Percentiles rank a stretch among this genome's conserved stretches.
These are phyloP conservation scores for Coenonympha arcania DNA, from an alignment of 2,888 invertebrate species.

Conservation along the genomic window DNA sequence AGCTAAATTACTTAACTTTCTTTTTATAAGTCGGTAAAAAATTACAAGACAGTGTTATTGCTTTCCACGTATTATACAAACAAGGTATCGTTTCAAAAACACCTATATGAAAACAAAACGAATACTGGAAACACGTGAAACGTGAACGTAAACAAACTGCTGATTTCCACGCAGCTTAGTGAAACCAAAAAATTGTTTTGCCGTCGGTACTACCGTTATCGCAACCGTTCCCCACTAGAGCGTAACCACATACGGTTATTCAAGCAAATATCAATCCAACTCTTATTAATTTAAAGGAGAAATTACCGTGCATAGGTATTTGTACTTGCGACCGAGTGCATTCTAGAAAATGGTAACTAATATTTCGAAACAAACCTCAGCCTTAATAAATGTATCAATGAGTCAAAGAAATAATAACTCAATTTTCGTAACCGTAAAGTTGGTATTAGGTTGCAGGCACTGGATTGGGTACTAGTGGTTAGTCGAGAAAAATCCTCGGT, in stretches of 20 bases:
- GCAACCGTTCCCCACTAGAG: conserved; percentile 7
- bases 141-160: conserved; percentile 5
- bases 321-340: conserved; percentile 9
- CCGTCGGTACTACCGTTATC: conserved; percentile 16
- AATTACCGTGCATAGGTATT: background rate
- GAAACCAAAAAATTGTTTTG: conserved; percentile 13
- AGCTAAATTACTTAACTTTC: background rate
- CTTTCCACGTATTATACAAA: background rate
- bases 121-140: background rate
- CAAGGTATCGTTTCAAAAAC: background rate
- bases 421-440: conserved; percentile 10
- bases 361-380: conserved; percentile 29
- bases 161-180: conserved; percentile 3
- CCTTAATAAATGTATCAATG: conserved; percentile 3
- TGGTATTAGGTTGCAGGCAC: conserved; percentile 13
- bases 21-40: too few relatives aligned
- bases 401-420: conserved; percentile 10
- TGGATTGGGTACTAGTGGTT: too few relatives aligned
- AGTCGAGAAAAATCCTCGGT: conserved; percentile 44
- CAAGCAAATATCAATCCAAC: conserved; percentile 10
- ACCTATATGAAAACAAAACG: conserved; percentile 2
- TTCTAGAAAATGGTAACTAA: conserved; percentile 19
- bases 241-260: conserved; percentile 9
- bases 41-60: background rate
- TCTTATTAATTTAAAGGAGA: background rate